Conservation (phyloP, 2,888 invertebrate genomes). For the Drosophila siamana region DNA sequence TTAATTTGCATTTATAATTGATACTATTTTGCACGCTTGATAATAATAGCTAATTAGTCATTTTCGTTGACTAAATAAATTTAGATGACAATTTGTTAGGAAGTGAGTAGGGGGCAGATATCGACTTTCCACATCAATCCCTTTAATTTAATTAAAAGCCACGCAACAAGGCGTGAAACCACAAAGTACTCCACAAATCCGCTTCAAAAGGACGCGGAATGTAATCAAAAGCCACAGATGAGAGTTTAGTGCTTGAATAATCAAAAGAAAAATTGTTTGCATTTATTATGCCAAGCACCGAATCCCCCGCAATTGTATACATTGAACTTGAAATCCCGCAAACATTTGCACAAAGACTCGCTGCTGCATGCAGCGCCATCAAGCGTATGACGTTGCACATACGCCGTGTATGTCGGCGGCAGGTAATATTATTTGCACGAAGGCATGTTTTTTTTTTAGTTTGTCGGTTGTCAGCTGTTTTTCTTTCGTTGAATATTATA, state of each 20-base stretch:
- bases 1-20: not conserved
- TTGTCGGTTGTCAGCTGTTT: conserved; percentile 3
- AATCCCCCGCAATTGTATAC: conserved; percentile 24
- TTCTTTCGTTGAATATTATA: conserved; percentile 52
- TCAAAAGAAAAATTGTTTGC: conserved; percentile 19
- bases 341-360: conserved; percentile 15
- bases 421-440: conserved; percentile 25
- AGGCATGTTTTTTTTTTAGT: conserved; percentile 1
- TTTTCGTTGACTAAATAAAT: not conserved
- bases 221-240: conserved; percentile 26
- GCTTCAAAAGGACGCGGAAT: not conserved
- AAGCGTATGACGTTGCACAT: conserved; percentile 58
- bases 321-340: conserved; percentile 44
- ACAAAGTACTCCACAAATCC: not conserved
- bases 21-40: no score
- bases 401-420: conserved; percentile 40
- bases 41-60: no score
- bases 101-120: no score
- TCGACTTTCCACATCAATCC: not conserved
- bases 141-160: not conserved
- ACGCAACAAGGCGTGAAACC: not conserved
- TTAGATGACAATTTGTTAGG: no score
- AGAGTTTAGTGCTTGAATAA: conserved; percentile 12
- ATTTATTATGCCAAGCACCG: conserved; percentile 20
- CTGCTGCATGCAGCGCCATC: conserved; percentile 30